Base-by-base conservation (phyloP, 2,797 vertebrate genomes). In the Catamblyrhynchus diadema region DNA sequence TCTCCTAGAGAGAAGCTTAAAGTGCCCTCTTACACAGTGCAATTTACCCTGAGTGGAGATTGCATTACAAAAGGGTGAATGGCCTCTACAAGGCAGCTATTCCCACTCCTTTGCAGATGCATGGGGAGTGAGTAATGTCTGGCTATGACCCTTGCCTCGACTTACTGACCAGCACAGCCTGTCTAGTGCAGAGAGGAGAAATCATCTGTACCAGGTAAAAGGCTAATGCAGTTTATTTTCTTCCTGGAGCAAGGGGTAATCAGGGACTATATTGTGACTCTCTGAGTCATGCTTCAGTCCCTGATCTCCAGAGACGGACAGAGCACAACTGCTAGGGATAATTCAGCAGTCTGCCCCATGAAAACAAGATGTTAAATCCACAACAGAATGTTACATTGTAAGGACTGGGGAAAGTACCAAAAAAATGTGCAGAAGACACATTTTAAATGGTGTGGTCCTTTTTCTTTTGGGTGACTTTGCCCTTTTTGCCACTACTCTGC, bases 161-260 rank as follows among this genome's bases (percentile, higher is more conserved):
- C 94, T 89, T 50, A 73, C 78, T 95, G 96, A 95, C 93, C 95
- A 97, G 91, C 95, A 81, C 93, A 95, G 94, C 86, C 93, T 73
- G 72, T 20, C 90, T 97, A 92, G 93, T 92, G 47, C 84, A 92
- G 69, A 85, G 88, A 90, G 92, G 91, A 96, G 94, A 96, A 96
- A 95, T 95, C 91, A 96, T 93, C 94, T 86, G 86, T 72, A 89
- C 93, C 94, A 95, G 95, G 93, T 93, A 97, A 96, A 97, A 95
- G 95, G 96, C 95, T 95, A 95, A 97, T 95, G 94, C 78, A 95
- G 94, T 95, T 97, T 96, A 93, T 94, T 96, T 96, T 97, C 96
- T 95, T 93, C 89, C 88, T 86, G 81, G 93, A 93, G 88, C 95
- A 95, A 95, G 94, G 91, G 92, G 86, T 91, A 96, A 96, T 95